Base-by-base conservation (phyloP, 2,113 vertebrate genomes). In the Strix uralensis region DNA sequence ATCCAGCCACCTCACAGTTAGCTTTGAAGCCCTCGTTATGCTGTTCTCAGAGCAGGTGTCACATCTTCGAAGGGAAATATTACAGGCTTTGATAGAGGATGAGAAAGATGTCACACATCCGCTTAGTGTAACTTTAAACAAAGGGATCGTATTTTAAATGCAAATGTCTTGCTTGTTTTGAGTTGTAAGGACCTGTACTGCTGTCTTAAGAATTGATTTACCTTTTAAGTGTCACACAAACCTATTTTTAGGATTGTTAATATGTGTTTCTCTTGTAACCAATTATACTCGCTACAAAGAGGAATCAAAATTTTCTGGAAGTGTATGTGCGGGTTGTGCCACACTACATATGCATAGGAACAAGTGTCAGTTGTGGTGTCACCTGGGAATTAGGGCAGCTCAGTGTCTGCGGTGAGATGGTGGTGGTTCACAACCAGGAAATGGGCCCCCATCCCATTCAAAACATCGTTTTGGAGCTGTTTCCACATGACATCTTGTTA, bases 331-430 rank as follows among this genome's bases (percentile, higher is more conserved):
- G 0, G 27, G 72, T 44, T 38, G 57, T 66, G 34, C 42, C 51
- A 5, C 10, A 7, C 25, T 0, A 0, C 9, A 2, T 1, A 1
- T 16, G 32, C 7, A 0, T 5, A 8, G 3, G 42, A 11, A 2
- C 4, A 61, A 40, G 20, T 3, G 20, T n/a, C 67, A 34, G 25
- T 22, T 1, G 0, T 15, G 46, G 11, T n/a, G 59, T 20, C 47
- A 13, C 42, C 9, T 13, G 27, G 84, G 46, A 17, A 5, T 5
- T 5, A 1, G 22, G 27, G n/a, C 30, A 26, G 20, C 55, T 54
- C 10, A 1, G 16, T 23, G 42, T 7, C 40, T 44, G 21, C 6
- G 58, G 12, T 16, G 58, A 27, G 22, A 30, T 3, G 4, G 18
- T 42, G 25, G 26, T 22, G 44, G 9, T 54, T 55, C 51, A 21